Base-by-base conservation (phyloP, 2,888 invertebrate species). In the Pseudoips prasinana region DNA sequence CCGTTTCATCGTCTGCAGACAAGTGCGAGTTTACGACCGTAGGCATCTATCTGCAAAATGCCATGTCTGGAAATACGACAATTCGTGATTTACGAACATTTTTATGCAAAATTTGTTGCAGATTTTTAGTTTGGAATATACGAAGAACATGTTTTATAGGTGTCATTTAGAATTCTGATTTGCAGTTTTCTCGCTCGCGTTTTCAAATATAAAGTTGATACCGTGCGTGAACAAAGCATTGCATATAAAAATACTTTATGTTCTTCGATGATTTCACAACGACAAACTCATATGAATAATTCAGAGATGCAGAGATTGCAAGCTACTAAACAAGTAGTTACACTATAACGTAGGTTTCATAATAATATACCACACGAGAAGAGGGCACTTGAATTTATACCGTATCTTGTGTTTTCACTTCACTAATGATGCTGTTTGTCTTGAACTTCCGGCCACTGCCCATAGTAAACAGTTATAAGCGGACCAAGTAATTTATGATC, bases 1-100 rank as follows among this genome's bases (percentile, higher is more conserved):
- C 77, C 74, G 65, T 76, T 74, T 64, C 65, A 57, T 61, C 70
- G 66, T 67, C 59, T 65, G 41, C 58, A 51, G 50, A 57, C 55
- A 63, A 68, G 64, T 63, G 63, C 51, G 55, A 58, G 52, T 55
- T 48, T 57, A 43, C 37, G 44, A 35, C 27, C 41, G 45, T 44
- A 54, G 47, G 44, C 42, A 47, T 44, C 45, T 50, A 25, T 26
- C 35, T 19, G 33, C n/a, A 46, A 48, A 51, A 45, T 48, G 39
- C 37, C 40, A 29, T 43, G 44, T 37, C 39, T 39, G 27, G 29
- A 24, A 43, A 48, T 46, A 39, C 39, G 42, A 41, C 38, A 43
- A 39, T 37, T 43, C 37, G 38, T 46, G 43, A 49, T 46, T 50
- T 50, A 46, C 35, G 24, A 14, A 33, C 28, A 40, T 38, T 46